Evolutionary conservation across 2,113 vertebrate species (phyloP).

Genomic region (Tyto alba): DNA sequence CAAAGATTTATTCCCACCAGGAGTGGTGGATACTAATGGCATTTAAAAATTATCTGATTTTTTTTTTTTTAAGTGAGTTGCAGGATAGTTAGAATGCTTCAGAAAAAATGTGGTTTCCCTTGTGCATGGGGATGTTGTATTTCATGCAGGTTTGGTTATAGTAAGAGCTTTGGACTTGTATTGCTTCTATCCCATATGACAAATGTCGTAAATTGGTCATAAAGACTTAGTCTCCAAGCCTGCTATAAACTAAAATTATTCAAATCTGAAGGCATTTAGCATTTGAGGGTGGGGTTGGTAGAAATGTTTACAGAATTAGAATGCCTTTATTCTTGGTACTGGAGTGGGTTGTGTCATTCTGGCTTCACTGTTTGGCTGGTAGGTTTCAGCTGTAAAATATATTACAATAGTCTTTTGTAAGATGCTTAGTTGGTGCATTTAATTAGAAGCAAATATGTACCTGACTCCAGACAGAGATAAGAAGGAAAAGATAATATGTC

Average conservation of each 20-base stretch:
- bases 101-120: background rate
- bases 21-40: background rate
- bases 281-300: background rate
- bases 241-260: background rate
- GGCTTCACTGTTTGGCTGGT: background rate
- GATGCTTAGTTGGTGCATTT: background rate
- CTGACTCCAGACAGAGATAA: slow-evolving; percentile 36
- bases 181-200: background rate
- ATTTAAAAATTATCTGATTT: background rate
- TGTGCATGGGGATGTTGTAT: background rate
- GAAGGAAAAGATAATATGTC: background rate
- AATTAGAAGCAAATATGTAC: slow-evolving; percentile 41
- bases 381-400: background rate
- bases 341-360: background rate
- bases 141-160: background rate
- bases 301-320: background rate
- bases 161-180: background rate
- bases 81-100: background rate
- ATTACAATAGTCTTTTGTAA: background rate
- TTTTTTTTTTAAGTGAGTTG: background rate
- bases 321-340: background rate
- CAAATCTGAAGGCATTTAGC: background rate
- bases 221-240: background rate
- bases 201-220: background rate
- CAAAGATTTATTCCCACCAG: background rate